Base-by-base conservation (phyloP, 2,113 vertebrate genomes). In the Ellobius talpinus region DNA sequence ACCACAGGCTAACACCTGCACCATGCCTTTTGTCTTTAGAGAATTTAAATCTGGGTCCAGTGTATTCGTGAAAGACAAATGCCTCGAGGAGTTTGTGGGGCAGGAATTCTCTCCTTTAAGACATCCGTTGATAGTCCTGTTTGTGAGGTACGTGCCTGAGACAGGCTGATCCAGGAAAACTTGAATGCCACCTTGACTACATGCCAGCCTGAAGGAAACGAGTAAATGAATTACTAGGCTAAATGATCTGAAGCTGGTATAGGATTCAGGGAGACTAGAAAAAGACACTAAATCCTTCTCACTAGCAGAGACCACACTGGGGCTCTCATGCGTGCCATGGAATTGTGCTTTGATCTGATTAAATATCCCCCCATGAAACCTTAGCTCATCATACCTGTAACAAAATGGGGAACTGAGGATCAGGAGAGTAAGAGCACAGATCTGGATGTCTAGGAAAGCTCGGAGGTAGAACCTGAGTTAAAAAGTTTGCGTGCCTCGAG, bases 11-110 rank as follows among this genome's bases (percentile, higher is more conserved):
- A 47, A 93, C 36, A 73, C 65, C 31, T 31, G 66, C n/a, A 3
- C 47, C 55, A 42, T 68, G 17, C 26, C 78, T 89, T 94, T 87
- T 88, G 52, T 89, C 96, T 96, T 93, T 17, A 61, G 29, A 73
- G 45, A 70, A 89, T 58, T 78, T 94, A 47, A 72, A 63, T 81
- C 16, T 84, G 65, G 39, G 61, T 8, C 16, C 42, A 29, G 58
- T 10, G 6, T 91, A 47, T n/a, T 85, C 72, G 79, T 84, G 55
- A 93, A 90, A 87, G 68, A 68, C 33, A 82, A 92, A 33, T 19
- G 45, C 24, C 3, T 45, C 1, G 7, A 50, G 58, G 16, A 65
- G 4, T 9, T 13, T 65, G 45, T 21, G 36, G 52, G 50, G 26
- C 65, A 88, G 52, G 68, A 87, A 82, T 45, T n/a, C 65, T 68